phyloP scores from a whole-genome alignment of 2,888 invertebrate species.

The Patella caerulea region DNA sequence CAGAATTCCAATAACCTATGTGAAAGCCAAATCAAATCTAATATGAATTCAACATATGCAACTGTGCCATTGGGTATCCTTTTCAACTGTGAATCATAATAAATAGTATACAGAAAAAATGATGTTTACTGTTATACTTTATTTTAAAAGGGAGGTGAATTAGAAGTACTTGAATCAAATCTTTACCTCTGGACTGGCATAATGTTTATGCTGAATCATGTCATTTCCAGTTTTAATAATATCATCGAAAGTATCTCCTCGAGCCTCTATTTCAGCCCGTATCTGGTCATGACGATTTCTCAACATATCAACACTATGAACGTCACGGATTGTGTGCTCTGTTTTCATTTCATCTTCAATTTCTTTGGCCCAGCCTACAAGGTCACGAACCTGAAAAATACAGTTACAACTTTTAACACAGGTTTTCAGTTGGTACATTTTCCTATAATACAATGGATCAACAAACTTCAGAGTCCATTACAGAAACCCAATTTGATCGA shows the following conservation, averaged over 20 bases:
- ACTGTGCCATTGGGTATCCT: no score
- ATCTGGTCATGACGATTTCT: conserved; percentile 99
- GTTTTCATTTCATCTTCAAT: conserved; percentile 84
- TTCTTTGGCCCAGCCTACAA: conserved; percentile 89
- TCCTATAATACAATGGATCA: no score
- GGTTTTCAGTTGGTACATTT: no score
- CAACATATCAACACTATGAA: conserved; percentile 94
- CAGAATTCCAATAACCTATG: neutral
- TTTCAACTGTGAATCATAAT: no score
- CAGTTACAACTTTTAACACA: no score
- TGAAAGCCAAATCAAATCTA: conserved; percentile 9
- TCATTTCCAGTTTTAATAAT: conserved; percentile 94
- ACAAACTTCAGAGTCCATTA: no score
- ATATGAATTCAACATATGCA: neutral
- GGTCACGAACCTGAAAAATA: conserved; percentile 77
- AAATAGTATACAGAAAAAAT: no score
- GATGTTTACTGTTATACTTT: no score
- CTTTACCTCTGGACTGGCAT: conserved; percentile 76
- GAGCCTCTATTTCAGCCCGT: conserved; percentile 97
- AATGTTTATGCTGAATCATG: conserved; percentile 89
- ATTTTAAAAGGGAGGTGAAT: no score
- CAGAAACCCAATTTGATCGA: no score
- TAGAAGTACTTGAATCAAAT: neutral
- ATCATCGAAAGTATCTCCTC: conserved; percentile 95
- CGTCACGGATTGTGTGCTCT: conserved; percentile 86